A percentile compares a stretch with the other conserved stretches of the same genome.
Evolutionary conservation across 2,797 vertebrate species (phyloP).

Genomic region (Falco concolor): DNA sequence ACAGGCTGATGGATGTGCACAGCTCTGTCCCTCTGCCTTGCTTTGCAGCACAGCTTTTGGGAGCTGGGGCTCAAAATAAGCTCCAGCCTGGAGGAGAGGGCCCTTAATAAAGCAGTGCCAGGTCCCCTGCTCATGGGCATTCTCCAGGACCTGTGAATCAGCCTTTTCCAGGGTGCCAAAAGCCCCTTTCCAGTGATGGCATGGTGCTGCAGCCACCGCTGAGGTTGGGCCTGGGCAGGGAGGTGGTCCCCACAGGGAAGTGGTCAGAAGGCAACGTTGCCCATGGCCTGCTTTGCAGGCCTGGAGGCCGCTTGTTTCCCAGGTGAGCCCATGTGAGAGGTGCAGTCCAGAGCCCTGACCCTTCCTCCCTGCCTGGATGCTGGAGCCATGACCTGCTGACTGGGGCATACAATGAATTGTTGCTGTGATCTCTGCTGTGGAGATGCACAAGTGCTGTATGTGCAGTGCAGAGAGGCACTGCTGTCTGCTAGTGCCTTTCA

Average conservation of each 20-base stretch:
- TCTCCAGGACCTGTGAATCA: not conserved
- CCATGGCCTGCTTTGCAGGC: rapidly evolving
- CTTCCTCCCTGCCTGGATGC: not conserved
- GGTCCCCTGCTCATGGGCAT: not conserved
- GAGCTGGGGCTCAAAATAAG: not conserved
- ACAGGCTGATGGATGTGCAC: rapidly evolving
- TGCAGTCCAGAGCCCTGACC: not conserved
- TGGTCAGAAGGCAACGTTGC: not conserved
- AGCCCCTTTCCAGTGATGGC: not conserved
- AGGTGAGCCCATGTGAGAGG: rapidly evolving
- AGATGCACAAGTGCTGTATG: rapidly evolving
- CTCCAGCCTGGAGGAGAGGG: not conserved
- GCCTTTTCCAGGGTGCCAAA: not conserved
- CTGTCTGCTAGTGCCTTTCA: not conserved
- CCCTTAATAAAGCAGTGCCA: not conserved
- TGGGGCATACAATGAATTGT: rapidly evolving
- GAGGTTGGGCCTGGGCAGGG: rapidly evolving
- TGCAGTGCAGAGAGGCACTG: not conserved
- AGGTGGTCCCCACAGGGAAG: not conserved
- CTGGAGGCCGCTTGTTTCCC: not conserved
- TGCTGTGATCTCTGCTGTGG: rapidly evolving
- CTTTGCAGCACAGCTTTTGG: rapidly evolving
- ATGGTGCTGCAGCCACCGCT: rapidly evolving
- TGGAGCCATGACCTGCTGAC: not conserved
- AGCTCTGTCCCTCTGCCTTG: not conserved